Conservation (phyloP, 92 coral and sea anemone genomes). For the Desmophyllum pertusum region DNA sequence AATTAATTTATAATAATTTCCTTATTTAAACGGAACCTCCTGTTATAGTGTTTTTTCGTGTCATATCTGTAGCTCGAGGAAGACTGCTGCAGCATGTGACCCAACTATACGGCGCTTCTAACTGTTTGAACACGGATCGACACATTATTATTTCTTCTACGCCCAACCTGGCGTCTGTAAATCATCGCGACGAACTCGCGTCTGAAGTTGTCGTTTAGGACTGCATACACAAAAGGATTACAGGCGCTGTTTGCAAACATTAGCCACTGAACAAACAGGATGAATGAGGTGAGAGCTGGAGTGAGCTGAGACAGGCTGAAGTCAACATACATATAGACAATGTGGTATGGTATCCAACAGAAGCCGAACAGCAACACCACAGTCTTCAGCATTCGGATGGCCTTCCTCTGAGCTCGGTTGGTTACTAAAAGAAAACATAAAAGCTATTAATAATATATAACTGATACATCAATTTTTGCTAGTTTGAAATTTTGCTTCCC, state of each 20-base stretch:
- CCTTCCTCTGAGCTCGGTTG: slow-evolving; percentile 37
- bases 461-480: no score
- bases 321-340: slow-evolving; percentile 56
- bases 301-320: slow-evolving; percentile 14
- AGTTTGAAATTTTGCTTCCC: no score
- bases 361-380: slow-evolving; percentile 63
- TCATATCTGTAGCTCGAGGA: neutral
- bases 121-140: neutral
- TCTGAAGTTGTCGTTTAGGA: slow-evolving; percentile 55
- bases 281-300: slow-evolving; percentile 48
- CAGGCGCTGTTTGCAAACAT: slow-evolving; percentile 69
- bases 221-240: slow-evolving; percentile 66
- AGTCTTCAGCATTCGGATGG: slow-evolving; percentile 49
- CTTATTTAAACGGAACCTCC: neutral
- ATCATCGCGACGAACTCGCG: slow-evolving; percentile 51
- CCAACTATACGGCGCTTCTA: neutral
- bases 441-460: no score
- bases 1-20: neutral
- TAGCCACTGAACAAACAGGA: slow-evolving; percentile 67
- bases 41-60: neutral
- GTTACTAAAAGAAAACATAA: neutral
- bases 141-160: neutral
- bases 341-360: slow-evolving; percentile 77
- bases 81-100: no score
- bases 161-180: neutral